Evolutionary conservation across 2,888 invertebrate genomes (phyloP).

Genomic region (Amiota minor): DNA sequence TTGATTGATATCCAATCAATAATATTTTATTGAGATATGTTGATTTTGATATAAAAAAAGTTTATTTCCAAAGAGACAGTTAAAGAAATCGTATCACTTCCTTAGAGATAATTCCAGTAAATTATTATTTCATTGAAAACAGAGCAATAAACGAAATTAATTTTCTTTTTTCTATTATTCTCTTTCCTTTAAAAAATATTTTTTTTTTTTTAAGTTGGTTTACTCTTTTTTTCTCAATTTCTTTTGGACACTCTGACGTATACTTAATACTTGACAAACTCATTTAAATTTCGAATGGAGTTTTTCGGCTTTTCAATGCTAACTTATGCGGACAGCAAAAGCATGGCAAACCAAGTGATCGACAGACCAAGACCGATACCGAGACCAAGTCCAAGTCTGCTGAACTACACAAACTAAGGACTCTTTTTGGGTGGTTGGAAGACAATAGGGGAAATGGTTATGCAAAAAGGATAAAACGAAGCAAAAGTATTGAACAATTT

Average conservation of each 20-base stretch:
- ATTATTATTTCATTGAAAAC: no score
- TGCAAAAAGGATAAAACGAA: conserved; percentile 10
- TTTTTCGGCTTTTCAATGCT: conserved; percentile 15
- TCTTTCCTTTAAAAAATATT: neutral
- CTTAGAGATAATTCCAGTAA: no score
- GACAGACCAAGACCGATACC: no score
- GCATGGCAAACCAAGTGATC: neutral
- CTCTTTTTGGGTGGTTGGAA: no score
- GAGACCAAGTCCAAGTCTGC: neutral
- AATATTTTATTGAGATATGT: no score
- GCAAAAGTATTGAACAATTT: conserved; percentile 5
- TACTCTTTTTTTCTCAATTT: neutral
- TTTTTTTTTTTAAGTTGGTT: neutral
- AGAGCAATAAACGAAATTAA: no score
- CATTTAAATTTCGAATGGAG: conserved; percentile 12
- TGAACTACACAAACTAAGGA: conserved; percentile 2
- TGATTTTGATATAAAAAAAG: no score
- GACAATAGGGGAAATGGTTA: neutral
- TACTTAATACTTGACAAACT: conserved; percentile 4
- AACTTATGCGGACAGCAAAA: conserved; percentile 1
- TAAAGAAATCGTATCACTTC: no score
- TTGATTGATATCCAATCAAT: no score
- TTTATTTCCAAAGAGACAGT: no score
- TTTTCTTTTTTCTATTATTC: no score
- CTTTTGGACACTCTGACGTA: neutral